Evolutionary conservation across 2,888 invertebrate species (phyloP), one percentile per base, ranked within the genome.

Genomic region (Fragum fragum): DNA sequence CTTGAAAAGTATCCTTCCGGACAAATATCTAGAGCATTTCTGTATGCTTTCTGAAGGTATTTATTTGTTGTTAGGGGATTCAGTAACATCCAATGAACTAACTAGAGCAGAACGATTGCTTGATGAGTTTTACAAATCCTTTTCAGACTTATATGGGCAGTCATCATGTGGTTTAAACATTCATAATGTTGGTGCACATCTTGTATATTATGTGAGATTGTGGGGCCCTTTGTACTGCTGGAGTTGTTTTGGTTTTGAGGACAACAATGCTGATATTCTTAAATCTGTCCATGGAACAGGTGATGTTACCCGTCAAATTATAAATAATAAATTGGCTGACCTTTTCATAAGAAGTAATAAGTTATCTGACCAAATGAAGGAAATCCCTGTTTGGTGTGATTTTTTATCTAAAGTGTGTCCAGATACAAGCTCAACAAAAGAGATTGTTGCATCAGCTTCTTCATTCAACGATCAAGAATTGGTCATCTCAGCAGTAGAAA

Each of bases 171-270:
- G 84, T 16, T 70, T 87, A 1, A 87, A 87, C 74, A 79, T 87
- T 0, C 84, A 85, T 55, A 85, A 87, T 73, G 71, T 59, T 23
- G 29, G 81, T 23, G 0, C 23, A 3, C 85, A 85, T 57, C 26
- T 81, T 55, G 47, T 57, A 6, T 11, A n/a, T 11, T 83, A 70
- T 77, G 83, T 83, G 2, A 73, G 39, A 53, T 59, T 70, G 21
- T 53, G 66, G n/a, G 81, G 82, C 1, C 86, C 81, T 53, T 9
- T 86, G 2, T 86, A 79, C 81, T 28, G 68, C n/a, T 86, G 81
- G 79, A 79, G 79, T 28, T 86, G 86, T 63, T 86, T 83, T 66
- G 52, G 76, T 1, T 86, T 86, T 79, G 81, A 86, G 63, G 81
- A 81, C 29, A 21, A 11, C 1, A 79, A 79, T 59, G 23, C 75